A percentile compares a stretch with the other conserved stretches of the same genome.
phyloP scores from a whole-genome alignment of 2,113 vertebrate genomes.

The Anarrhichthys ocellatus region DNA sequence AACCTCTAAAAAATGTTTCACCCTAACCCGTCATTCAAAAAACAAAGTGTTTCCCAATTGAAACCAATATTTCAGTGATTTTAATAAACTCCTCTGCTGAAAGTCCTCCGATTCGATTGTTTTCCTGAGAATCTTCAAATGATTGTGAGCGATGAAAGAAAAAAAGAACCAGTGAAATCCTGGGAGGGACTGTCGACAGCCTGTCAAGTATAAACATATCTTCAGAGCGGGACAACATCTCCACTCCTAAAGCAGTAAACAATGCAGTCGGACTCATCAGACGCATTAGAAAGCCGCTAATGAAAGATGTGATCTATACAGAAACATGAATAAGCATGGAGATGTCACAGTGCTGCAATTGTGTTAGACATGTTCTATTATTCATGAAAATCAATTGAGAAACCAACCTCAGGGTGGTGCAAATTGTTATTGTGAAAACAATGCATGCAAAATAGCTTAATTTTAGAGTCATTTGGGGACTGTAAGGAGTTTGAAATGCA shows the following conservation, averaged over 20 bases:
- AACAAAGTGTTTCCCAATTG: slow-evolving; percentile 28
- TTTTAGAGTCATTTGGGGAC: slow-evolving; percentile 46
- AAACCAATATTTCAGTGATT: slow-evolving; percentile 33
- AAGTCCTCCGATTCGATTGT: slow-evolving; percentile 32
- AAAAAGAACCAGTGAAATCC: slow-evolving; percentile 52
- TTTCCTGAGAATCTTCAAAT: slow-evolving; percentile 49
- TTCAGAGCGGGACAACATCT: slow-evolving; percentile 57
- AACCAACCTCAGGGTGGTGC: slow-evolving; percentile 54
- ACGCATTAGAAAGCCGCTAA: slow-evolving; percentile 51
- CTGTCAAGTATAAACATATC: slow-evolving; percentile 69
- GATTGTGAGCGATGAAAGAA: slow-evolving; percentile 33
- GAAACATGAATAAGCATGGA: slow-evolving; percentile 54
- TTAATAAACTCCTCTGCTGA: slow-evolving; percentile 41
- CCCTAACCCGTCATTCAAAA: slow-evolving; percentile 2
- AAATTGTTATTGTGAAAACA: slow-evolving; percentile 62
- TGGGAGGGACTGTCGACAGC: slow-evolving; percentile 60
- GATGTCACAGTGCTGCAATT: slow-evolving; percentile 41
- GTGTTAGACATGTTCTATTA: slow-evolving; percentile 56
- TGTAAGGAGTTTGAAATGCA: slow-evolving; percentile 48
- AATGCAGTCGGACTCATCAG: slow-evolving; percentile 54
- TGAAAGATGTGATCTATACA: slow-evolving; percentile 39
- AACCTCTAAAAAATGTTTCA: slow-evolving; percentile 24
- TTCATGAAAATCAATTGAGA: slow-evolving; percentile 59
- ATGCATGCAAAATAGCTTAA: slow-evolving; percentile 40
- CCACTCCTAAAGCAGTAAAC: slow-evolving; percentile 58